phyloP scores from a whole-genome alignment of 1,140 invertebrate genomes.

The Globodera rostochiensis region DNA sequence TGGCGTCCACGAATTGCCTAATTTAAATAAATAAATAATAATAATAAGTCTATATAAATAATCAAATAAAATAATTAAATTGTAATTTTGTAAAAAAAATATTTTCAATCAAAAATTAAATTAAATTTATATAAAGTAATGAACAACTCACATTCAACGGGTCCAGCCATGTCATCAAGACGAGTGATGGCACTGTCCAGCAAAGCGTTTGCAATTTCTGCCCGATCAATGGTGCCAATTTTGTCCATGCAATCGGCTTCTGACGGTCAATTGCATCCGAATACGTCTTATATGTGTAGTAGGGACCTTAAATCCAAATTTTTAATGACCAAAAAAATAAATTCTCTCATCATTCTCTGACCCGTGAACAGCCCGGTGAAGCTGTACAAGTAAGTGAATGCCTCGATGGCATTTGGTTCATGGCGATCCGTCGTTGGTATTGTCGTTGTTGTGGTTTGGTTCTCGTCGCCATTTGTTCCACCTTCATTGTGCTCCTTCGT shows the following conservation, averaged over 20 bases:
- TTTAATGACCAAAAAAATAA: neutral
- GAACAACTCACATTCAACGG: conserved; percentile 56
- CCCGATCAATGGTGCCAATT: conserved; percentile 32
- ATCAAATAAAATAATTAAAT: neutral
- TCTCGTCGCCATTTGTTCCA: neutral
- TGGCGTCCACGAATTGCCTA: conserved; percentile 54
- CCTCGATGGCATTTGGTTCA: conserved; percentile 48
- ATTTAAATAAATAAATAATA: conserved; percentile 3
- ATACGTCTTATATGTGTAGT: conserved; percentile 62
- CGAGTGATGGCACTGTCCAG: conserved; percentile 59
- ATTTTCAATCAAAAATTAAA: neutral
- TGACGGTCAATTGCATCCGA: conserved; percentile 31
- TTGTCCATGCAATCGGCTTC: conserved; percentile 27
- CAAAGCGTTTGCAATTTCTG: conserved; percentile 39
- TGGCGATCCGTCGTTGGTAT: neutral
- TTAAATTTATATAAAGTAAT: conserved; percentile 17
- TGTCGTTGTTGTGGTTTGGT: conserved; percentile 4
- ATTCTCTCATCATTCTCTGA: conserved; percentile 6
- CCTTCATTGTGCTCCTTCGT: neutral
- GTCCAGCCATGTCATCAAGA: conserved; percentile 54
- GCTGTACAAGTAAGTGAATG: conserved; percentile 61
- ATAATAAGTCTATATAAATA: too few species aligned
- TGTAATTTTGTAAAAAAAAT: too few species aligned
- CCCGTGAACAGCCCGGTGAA: conserved; percentile 62
- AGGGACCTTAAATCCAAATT: conserved; percentile 46